Evolutionary conservation across 2,888 invertebrate species (phyloP).

Genomic region (Aleiodes leptofemur): DNA sequence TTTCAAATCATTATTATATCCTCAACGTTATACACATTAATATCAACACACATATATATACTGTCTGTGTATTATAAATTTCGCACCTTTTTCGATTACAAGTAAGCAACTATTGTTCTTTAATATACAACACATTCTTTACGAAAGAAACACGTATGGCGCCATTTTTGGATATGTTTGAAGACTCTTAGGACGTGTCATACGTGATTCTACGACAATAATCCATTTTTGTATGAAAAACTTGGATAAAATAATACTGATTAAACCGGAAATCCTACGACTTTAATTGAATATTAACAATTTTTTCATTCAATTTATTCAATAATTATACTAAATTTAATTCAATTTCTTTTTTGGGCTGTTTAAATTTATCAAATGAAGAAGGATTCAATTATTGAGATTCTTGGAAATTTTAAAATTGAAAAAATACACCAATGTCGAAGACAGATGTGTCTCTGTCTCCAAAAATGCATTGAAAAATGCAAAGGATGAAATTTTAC

Average conservation of each 20-base stretch:
- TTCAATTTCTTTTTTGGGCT: too few species aligned
- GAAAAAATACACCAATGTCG: too few species aligned
- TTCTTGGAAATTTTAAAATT: too few species aligned
- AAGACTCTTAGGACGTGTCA: background rate
- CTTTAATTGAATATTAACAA: slow-evolving; percentile 1
- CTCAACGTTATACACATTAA: background rate
- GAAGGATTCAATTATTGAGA: too few species aligned
- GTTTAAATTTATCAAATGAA: too few species aligned
- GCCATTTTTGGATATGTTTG: slow-evolving; percentile 25
- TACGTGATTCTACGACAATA: slow-evolving; percentile 32
- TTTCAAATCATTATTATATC: slow-evolving; percentile 34
- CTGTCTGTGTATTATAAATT: slow-evolving; percentile 61
- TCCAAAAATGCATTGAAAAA: slow-evolving; percentile 18
- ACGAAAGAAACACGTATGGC: background rate
- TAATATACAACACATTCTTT: slow-evolving; percentile 19
- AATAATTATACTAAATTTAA: too few species aligned
- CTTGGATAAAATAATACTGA: slow-evolving; percentile 13
- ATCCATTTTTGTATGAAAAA: slow-evolving; percentile 28
- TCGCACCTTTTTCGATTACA: slow-evolving; percentile 65
- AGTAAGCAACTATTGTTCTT: slow-evolving; percentile 33
- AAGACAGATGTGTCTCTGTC: too few species aligned
- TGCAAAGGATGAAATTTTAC: slow-evolving; percentile 50
- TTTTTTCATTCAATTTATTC: background rate
- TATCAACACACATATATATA: slow-evolving; percentile 38
- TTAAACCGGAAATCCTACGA: slow-evolving; percentile 20